These are phyloP conservation scores for Archegozetes longisetosus DNA, from an alignment of 1,140 invertebrate genomes.

Conservation along the genomic window DNA sequence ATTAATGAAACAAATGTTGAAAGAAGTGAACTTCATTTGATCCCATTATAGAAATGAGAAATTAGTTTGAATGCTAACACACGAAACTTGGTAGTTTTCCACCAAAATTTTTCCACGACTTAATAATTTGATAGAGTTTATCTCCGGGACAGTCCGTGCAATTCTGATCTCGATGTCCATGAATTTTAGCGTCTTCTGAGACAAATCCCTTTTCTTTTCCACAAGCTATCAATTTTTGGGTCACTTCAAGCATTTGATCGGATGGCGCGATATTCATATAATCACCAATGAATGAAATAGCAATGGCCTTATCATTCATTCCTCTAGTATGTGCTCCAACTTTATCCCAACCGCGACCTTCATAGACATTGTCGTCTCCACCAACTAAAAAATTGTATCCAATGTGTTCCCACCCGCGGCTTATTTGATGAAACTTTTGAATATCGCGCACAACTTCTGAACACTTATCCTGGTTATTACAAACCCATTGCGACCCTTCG, in stretches of 20 bases:
- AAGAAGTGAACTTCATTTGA: too few species aligned
- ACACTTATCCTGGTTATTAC: slow-evolving; percentile 20
- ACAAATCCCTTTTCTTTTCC: slow-evolving; percentile 1
- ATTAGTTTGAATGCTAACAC: too few species aligned
- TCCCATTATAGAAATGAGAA: too few species aligned
- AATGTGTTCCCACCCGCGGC: slow-evolving; percentile 11
- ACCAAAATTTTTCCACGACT: not conserved
- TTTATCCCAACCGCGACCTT: slow-evolving; percentile 30
- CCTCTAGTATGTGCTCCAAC: slow-evolving; percentile 25
- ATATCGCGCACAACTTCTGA: slow-evolving; percentile 19
- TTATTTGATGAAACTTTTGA: slow-evolving; percentile 27
- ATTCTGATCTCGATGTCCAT: slow-evolving; percentile 19
- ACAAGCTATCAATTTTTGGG: slow-evolving; percentile 7
- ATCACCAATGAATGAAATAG: slow-evolving; percentile 25
- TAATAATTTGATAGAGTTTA: slow-evolving; percentile 5
- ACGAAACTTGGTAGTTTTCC: not conserved
- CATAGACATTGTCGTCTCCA: slow-evolving; percentile 28
- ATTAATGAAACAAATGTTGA: too few species aligned
- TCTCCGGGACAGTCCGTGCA: slow-evolving; percentile 20
- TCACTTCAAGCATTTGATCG: slow-evolving; percentile 11
- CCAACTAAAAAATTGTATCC: slow-evolving; percentile 28
- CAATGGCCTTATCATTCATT: slow-evolving; percentile 24
- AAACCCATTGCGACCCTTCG: slow-evolving; percentile 15
- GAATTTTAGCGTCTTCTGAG: not conserved
- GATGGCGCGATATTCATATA: slow-evolving; percentile 6